Evolutionary conservation across 2,113 vertebrate species (phyloP).

Genomic region (Neolamprologus tretocephalus): DNA sequence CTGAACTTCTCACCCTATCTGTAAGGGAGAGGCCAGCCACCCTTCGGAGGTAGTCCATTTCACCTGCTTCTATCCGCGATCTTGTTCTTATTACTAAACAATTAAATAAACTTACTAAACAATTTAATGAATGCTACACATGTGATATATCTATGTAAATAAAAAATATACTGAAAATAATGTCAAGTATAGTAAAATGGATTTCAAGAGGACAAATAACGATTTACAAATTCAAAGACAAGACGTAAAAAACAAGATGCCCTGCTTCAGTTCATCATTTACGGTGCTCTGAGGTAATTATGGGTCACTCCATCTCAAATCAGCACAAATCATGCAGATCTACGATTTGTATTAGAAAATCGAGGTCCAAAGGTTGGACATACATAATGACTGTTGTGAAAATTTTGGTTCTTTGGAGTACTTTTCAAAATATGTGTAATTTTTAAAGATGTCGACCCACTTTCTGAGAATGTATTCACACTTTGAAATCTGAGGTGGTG

Average conservation of each 20-base stretch:
- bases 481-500: neutral
- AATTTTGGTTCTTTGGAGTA: neutral
- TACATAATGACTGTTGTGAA: neutral
- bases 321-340: neutral
- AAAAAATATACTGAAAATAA: neutral
- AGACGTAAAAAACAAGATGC: fast-evolving
- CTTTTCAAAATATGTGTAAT: neutral
- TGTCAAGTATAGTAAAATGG: neutral
- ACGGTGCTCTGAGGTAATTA: neutral
- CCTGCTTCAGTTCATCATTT: neutral
- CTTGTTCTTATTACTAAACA: neutral
- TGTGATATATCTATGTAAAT: neutral
- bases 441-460: neutral
- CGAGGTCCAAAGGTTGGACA: fast-evolving
- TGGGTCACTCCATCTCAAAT: neutral
- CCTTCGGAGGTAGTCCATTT: neutral
- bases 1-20: neutral
- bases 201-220: neutral
- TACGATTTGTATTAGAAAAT: neutral
- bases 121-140: neutral
- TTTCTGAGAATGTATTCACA: neutral
- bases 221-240: neutral
- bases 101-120: fast-evolving
- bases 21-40: neutral
- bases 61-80: neutral